These are phyloP conservation scores for Crossaster papposus DNA, from an alignment of 53 echinoderm and acorn worm genomes.

Conservation along the genomic window DNA sequence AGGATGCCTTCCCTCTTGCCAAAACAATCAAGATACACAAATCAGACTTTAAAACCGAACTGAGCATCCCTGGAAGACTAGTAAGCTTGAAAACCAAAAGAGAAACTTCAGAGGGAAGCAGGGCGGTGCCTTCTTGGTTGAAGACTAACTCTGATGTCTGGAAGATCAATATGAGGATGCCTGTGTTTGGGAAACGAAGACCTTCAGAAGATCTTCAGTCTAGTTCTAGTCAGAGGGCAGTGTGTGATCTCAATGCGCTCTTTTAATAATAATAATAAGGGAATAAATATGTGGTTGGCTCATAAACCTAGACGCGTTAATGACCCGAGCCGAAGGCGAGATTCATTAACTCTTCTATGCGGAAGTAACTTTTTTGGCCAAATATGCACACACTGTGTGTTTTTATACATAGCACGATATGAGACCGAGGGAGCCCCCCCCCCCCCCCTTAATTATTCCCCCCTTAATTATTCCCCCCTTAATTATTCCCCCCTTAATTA, in stretches of 20 bases:
- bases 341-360: no score
- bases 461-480: no score
- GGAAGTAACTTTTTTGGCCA: no score
- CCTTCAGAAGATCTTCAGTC: not conserved
- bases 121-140: conserved; percentile 1
- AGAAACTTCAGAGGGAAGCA: not conserved
- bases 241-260: conserved; percentile 35
- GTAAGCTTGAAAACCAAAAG: conserved; percentile 49
- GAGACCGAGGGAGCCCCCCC: no score
- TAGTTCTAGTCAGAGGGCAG: conserved; percentile 3
- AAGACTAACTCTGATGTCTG: conserved; percentile 66
- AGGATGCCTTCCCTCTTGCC: conserved; percentile 81
- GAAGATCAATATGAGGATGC: conserved; percentile 82
- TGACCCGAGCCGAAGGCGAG: no score
- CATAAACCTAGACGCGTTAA: no score
- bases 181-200: conserved; percentile 70
- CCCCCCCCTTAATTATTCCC: no score
- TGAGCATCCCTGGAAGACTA: conserved; percentile 65
- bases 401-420: no score
- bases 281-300: no score
- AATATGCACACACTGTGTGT: no score
- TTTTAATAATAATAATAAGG: no score
- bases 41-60: conserved; percentile 61
- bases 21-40: conserved; percentile 71
- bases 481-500: no score